A percentile compares a stretch with the other conserved stretches of the same genome.
Conservation (phyloP, 2,888 invertebrate species). For the Dicyrtomina minuta region DNA sequence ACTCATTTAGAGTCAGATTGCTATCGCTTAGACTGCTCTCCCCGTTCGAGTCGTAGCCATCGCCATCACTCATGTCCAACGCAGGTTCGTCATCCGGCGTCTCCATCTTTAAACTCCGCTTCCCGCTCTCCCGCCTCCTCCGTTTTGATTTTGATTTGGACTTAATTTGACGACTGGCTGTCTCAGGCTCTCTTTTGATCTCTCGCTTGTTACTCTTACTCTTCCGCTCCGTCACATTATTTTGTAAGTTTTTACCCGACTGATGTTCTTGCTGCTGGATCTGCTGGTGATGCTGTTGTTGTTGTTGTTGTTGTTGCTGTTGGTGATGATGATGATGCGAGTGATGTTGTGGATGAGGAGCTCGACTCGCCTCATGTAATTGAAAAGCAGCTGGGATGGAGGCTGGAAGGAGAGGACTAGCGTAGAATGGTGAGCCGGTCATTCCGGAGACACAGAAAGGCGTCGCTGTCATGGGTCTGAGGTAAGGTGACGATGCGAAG, state of each 20-base stretch:
- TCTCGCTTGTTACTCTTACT: not conserved
- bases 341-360: no score
- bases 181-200: not conserved
- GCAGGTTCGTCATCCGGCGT: not conserved
- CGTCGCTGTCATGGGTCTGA: conserved; percentile 13
- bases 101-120: not conserved
- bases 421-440: conserved; percentile 13
- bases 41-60: not conserved
- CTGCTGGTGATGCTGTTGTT: not conserved
- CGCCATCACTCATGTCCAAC: not conserved
- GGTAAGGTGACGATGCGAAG: conserved; percentile 38
- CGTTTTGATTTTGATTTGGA: no score
- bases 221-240: not conserved
- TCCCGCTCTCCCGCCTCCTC: not conserved
- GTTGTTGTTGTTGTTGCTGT: conserved; percentile 18
- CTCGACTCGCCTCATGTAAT: not conserved
- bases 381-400: not conserved
- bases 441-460: conserved; percentile 17
- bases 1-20: conserved; percentile 2
- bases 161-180: not conserved
- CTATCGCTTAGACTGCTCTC: conserved; percentile 12
- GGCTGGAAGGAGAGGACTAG: not conserved
- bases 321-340: not conserved
- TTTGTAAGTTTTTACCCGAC: not conserved
- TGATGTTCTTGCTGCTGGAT: not conserved